Conservation (phyloP, 2,113 vertebrate species). For the Hippoglossus stenolepis region DNA sequence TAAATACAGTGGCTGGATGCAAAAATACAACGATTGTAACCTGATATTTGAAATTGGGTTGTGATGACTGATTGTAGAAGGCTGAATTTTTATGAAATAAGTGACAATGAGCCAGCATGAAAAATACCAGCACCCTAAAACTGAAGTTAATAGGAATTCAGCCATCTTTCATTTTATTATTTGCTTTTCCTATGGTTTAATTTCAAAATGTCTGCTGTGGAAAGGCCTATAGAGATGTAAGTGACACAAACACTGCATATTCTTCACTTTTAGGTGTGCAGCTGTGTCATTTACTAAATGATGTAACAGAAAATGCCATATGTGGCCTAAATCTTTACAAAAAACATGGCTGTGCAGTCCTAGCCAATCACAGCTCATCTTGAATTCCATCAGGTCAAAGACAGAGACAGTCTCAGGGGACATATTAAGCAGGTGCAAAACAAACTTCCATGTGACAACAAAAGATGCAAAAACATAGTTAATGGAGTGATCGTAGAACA, state of each 20-base stretch:
- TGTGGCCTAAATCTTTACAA: conserved; percentile 29
- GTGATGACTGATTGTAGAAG: too few species aligned
- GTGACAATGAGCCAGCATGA: too few species aligned
- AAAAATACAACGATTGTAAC: too few species aligned
- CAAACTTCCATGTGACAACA: conserved; percentile 2
- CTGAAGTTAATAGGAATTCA: too few species aligned
- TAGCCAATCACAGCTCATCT: conserved; percentile 27
- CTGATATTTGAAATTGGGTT: too few species aligned
- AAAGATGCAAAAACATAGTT: conserved; percentile 27
- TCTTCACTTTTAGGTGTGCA: background rate
- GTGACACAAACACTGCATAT: background rate
- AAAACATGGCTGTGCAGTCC: background rate
- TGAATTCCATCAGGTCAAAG: conserved; percentile 14
- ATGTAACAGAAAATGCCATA: background rate
- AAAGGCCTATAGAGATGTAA: background rate
- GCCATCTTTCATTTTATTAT: background rate
- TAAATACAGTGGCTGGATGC: too few species aligned
- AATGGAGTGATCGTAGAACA: conserved; percentile 26
- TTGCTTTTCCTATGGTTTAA: background rate
- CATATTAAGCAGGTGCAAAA: conserved; percentile 30
- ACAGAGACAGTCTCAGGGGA: conserved; percentile 20
- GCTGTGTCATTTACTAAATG: background rate
- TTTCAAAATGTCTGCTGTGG: background rate
- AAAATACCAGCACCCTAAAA: too few species aligned
- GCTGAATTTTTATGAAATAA: too few species aligned